These are phyloP conservation scores for Acronicta psi DNA, from an alignment of 2,888 invertebrate genomes.

Conservation along the genomic window DNA sequence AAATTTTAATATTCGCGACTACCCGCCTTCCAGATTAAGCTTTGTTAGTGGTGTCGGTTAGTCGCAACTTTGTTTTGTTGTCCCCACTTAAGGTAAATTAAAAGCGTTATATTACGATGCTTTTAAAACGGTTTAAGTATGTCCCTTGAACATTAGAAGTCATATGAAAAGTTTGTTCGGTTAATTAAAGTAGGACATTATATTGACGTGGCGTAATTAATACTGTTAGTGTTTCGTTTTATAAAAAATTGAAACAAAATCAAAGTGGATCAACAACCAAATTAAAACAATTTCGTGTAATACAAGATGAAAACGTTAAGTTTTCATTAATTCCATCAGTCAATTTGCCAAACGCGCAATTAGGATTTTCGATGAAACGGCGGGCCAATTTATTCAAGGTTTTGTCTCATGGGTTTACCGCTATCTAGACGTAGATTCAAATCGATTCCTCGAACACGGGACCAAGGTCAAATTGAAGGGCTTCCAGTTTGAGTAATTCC, in stretches of 20 bases:
- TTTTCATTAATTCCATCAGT: too few relatives aligned
- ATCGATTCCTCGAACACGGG: constrained; percentile 32
- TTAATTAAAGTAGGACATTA: too few relatives aligned
- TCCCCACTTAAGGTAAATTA: constrained; percentile 18
- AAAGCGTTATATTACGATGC: not conserved
- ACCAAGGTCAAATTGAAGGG: constrained; percentile 32
- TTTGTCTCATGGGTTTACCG: constrained; percentile 17
- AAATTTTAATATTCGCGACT: constrained; percentile 58
- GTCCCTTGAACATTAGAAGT: too few relatives aligned
- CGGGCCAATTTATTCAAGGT: constrained; percentile 20
- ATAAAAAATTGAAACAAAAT: too few relatives aligned
- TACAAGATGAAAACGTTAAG: not conserved
- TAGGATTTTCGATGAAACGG: not conserved
- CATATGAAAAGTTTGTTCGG: too few relatives aligned
- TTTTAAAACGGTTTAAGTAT: not conserved
- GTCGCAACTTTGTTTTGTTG: constrained; percentile 25
- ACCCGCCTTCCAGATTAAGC: constrained; percentile 48
- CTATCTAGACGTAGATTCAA: constrained; percentile 16
- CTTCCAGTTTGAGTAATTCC: constrained; percentile 16
- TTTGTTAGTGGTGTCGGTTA: constrained; percentile 41
- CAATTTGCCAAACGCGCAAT: not conserved
- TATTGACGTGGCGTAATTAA: too few relatives aligned
- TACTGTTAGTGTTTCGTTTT: too few relatives aligned
- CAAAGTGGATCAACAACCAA: too few relatives aligned
- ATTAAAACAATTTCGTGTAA: too few relatives aligned